phyloP scores from a whole-genome alignment of 2,888 invertebrate genomes.

The Xestia rhomboidea region DNA sequence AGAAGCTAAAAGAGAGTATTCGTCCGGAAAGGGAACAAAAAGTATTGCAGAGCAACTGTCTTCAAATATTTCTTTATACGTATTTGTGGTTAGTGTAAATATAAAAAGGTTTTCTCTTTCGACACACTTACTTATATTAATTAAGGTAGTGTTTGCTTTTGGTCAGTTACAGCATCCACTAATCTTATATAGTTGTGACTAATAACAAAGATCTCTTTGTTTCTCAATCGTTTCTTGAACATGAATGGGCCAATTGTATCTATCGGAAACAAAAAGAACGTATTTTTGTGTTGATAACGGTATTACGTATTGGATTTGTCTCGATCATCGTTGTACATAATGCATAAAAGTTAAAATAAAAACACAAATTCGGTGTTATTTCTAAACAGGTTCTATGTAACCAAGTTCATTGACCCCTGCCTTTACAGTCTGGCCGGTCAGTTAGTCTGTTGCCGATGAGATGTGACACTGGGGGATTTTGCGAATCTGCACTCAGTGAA shows the following conservation, averaged over 20 bases:
- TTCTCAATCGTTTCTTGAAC: constrained; percentile 16
- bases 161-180: constrained; percentile 22
- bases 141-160: constrained; percentile 14
- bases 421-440: not conserved
- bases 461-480: not conserved
- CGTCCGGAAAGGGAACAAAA: not conserved
- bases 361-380: not conserved
- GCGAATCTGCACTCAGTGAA: not conserved
- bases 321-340: not conserved
- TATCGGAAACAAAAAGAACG: constrained; percentile 8
- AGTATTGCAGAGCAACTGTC: constrained; percentile 5
- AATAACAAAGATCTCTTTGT: constrained; percentile 22
- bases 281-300: constrained; percentile 12
- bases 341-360: not conserved
- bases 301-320: not conserved
- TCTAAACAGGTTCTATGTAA: constrained; percentile 22
- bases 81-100: not conserved
- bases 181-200: constrained; percentile 15
- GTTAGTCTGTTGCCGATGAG: not conserved
- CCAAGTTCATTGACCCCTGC: constrained; percentile 29
- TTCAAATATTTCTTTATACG: not conserved
- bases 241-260: constrained; percentile 9
- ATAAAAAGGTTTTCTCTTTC: constrained; percentile 31
- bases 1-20: too few relatives aligned
- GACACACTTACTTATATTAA: constrained; percentile 16